Evolutionary conservation across 2,113 vertebrate species (phyloP), one percentile per base, ranked within the genome.

Genomic region (Marcusenius ussheri): DNA sequence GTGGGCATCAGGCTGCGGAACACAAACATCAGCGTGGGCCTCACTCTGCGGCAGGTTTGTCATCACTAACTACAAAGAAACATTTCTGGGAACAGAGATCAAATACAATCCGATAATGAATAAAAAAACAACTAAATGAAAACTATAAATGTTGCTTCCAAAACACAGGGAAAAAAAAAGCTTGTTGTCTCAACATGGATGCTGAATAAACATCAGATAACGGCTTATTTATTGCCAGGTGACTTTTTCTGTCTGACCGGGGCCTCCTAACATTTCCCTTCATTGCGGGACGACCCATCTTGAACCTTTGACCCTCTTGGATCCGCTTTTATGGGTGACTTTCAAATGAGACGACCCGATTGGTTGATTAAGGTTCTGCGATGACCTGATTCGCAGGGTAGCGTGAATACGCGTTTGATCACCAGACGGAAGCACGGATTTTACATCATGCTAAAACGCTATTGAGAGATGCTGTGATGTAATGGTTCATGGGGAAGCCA

Each of bases 1-100:
- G 85, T 0, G 3, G 97, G 95, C 0, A 97, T 2, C 0, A 96
- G 0, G 70, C 97, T 98, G 94, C 89, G 93, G 89, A 56, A 47
- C 92, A 90, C 9, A 91, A 15, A 89, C 21, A 3, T 7, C 53
- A 45, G 51, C 0, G 19, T 62, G 31, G 53, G 15, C 3, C n/a
- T 87, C 21, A 5, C 85, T 42, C 39, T 42, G 39, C 3, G 39
- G 39, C 39, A 42, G 39, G 39, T 42, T 42, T 42, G n/a, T 27
- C 51, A 19, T 6, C 19, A 19, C 21, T 21, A 21, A 58, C 53
- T 58, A 24, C 53, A 7, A 58, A 58, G 5, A 7, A 58, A 58
- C 24, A 27, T 66, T 66, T 31, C 3, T 31, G 24, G 11, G 58
- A 11, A 27, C 8, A 27, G 24, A 66, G 31, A 66, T 66, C 3